Base-by-base conservation (phyloP, 92 coral and sea anemone genomes). In the Siderastrea siderea region DNA sequence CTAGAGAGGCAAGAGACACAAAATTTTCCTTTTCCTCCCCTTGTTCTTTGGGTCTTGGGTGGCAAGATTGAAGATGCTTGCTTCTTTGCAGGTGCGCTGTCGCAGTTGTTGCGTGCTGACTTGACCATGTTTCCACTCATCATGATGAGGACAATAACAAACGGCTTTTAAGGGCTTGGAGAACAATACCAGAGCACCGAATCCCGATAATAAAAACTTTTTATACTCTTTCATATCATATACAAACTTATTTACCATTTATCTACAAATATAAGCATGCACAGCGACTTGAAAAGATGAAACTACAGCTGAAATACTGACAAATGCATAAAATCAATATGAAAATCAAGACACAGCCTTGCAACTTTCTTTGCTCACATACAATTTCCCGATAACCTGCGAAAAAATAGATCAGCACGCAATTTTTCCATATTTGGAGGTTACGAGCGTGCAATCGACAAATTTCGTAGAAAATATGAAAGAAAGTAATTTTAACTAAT, bases 161-260 rank as follows among this genome's bases (percentile, higher is more conserved):
- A 10, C 4, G 44, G 71, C 71, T 66, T 44, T 13, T 9, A 66
- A 66, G n/a, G 71, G 6, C 71, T 9, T 66, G 43, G 38, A 16
- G 71, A 66, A 66, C 11, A 19, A 66, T 16, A 66, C 44, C 71
- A 19, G 2, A 14, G 47, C 44, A 2, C 71, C 6, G 71, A 66
- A 66, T 16, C n/a, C 43, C 71, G 71, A 7, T 6, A 66, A 66
- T 9, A 66, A 66, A 2, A 66, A 66, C 47, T 14, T 1, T 3
- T 66, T 66, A 7, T 2, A 66, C 71, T 66, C 38, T 66, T 66
- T 66, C n/a, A 10, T 44, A 66, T 19, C 16, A 66, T 44, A 6
- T 74, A 74, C 79, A 52, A 74, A 74, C 79, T 9, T 74, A 16
- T 74, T 51, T 74, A 74, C 79, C 51, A 52, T 74, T n/a, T 17